phyloP scores from a whole-genome alignment of 1,140 invertebrate genomes.

The Saxidomus purpurata region DNA sequence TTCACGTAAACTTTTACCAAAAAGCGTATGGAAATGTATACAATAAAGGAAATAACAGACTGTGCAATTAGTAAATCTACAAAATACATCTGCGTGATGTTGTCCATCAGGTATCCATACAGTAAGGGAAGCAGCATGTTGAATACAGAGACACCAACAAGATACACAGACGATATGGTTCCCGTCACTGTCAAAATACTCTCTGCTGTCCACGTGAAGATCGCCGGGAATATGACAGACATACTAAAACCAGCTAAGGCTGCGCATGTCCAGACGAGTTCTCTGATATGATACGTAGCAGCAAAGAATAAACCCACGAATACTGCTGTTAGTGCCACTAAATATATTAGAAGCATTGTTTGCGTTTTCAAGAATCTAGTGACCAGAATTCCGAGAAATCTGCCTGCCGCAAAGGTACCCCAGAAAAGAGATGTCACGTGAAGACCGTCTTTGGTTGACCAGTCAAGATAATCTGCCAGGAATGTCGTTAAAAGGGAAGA shows the following conservation, averaged over 20 bases:
- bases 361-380: slow-evolving; percentile 55
- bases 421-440: slow-evolving; percentile 71
- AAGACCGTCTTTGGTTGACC: slow-evolving; percentile 65
- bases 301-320: slow-evolving; percentile 60
- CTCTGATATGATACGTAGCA: background rate
- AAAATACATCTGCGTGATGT: slow-evolving; percentile 73
- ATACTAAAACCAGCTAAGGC: slow-evolving; percentile 67
- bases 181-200: slow-evolving; percentile 71
- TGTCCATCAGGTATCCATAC: slow-evolving; percentile 72
- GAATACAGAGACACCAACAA: slow-evolving; percentile 72
- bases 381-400: slow-evolving; percentile 70
- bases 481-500: slow-evolving; percentile 71
- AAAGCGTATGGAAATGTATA: slow-evolving; percentile 52
- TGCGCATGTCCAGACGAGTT: slow-evolving; percentile 38
- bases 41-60: slow-evolving; percentile 45
- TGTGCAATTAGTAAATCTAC: slow-evolving; percentile 70
- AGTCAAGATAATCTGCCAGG: slow-evolving; percentile 64
- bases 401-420: slow-evolving; percentile 68
- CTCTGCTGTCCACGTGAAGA: slow-evolving; percentile 74
- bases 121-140: slow-evolving; percentile 71
- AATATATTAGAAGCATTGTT: slow-evolving; percentile 66
- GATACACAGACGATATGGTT: slow-evolving; percentile 67
- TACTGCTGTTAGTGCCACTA: slow-evolving; percentile 30
- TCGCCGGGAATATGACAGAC: slow-evolving; percentile 73
- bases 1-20: slow-evolving; percentile 17